Evolutionary conservation across 2,797 vertebrate species (phyloP).

Genomic region (Falco novaeseelandiae): DNA sequence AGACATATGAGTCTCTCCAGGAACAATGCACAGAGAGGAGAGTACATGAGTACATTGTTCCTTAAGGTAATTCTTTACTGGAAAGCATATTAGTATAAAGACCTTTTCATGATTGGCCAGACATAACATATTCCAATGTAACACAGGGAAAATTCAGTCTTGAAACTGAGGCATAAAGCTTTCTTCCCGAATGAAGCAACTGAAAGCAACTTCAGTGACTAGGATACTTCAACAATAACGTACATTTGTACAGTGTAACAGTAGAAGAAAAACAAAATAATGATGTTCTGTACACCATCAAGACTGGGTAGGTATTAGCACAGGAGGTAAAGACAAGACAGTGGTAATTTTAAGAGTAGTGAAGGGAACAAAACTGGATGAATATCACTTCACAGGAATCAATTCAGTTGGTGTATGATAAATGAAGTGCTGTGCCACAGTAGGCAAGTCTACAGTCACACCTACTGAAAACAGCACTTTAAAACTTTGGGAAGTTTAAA

Average conservation of each 20-base stretch:
- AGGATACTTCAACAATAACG: background rate
- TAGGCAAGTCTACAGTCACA: constrained; percentile 6
- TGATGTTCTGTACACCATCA: background rate
- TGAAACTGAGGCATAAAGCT: background rate
- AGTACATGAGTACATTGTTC: background rate
- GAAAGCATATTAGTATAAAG: background rate
- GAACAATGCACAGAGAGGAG: background rate
- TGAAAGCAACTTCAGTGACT: background rate
- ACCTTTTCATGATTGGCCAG: background rate
- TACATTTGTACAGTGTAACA: background rate
- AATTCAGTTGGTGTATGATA: background rate
- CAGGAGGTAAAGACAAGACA: background rate
- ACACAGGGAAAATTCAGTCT: background rate
- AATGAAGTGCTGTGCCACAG: background rate
- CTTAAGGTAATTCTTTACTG: background rate
- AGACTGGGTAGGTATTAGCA: background rate
- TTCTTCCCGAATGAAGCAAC: background rate
- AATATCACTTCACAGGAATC: background rate
- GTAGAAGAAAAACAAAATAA: background rate
- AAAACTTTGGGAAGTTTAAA: constrained; percentile 2
- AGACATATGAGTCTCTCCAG: background rate
- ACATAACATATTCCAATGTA: background rate
- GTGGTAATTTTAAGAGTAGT: background rate
- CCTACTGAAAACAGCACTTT: constrained; percentile 15
- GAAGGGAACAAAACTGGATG: background rate